Evolutionary conservation across 2,888 invertebrate genomes (phyloP).

Genomic region (Sminthurinus aureus): DNA sequence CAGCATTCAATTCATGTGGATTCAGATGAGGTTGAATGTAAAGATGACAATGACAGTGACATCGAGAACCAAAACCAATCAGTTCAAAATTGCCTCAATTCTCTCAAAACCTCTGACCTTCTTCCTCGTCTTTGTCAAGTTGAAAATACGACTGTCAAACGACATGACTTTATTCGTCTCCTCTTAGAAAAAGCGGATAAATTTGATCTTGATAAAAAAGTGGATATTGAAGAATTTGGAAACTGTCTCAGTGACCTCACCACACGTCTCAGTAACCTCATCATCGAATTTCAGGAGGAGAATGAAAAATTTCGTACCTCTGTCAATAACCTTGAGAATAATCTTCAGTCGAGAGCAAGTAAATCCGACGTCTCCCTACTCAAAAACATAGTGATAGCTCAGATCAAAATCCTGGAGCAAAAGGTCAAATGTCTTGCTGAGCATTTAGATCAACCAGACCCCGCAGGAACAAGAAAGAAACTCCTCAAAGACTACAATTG

Average conservation of each 20-base stretch:
- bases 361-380: no score
- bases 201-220: conserved; percentile 54
- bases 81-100: conserved; percentile 24
- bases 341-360: no score
- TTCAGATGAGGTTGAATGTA: no score
- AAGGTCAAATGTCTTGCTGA: no score
- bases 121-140: conserved; percentile 46
- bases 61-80: no score
- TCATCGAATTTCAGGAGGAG: conserved; percentile 54
- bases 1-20: no score
- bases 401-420: no score
- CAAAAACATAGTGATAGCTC: no score
- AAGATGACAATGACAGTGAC: no score
- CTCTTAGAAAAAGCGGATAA: conserved; percentile 58
- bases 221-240: conserved; percentile 58
- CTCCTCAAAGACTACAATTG: conserved; percentile 57
- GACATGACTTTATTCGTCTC: conserved; percentile 52
- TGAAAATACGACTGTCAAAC: conserved; percentile 53
- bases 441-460: conserved; percentile 54
- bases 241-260: conserved; percentile 54
- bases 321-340: no score
- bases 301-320: conserved; percentile 55
- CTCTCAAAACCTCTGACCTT: conserved; percentile 44
- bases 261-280: conserved; percentile 52
- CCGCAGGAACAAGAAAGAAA: conserved; percentile 58